phyloP scores from a whole-genome alignment of 1,140 invertebrate genomes.

The Aculops lycopersici region DNA sequence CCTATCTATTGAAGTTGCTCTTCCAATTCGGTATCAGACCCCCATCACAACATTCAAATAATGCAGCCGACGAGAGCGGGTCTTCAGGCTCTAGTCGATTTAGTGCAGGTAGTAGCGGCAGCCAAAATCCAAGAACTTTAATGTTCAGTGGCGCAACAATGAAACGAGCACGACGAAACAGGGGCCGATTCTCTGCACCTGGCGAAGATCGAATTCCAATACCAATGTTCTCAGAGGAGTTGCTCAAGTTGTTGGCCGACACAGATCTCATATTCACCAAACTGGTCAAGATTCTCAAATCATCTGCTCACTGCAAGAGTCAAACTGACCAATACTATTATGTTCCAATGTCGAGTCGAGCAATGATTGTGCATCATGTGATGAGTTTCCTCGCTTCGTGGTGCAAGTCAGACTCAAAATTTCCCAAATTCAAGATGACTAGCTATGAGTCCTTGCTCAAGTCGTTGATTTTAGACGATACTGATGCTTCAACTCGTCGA shows the following conservation, averaged over 20 bases:
- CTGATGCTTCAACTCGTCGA: constrained; percentile 44
- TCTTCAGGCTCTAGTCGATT: not conserved
- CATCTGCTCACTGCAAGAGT: constrained; percentile 35
- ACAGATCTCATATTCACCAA: constrained; percentile 42
- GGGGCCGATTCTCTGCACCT: not conserved
- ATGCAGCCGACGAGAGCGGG: not conserved
- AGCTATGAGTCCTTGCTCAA: constrained; percentile 35
- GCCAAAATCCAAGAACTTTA: not conserved
- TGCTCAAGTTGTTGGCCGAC: constrained; percentile 24
- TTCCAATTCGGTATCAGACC: constrained; percentile 33
- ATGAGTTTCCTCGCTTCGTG: constrained; percentile 47
- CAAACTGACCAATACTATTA: constrained; percentile 41
- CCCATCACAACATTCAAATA: not conserved
- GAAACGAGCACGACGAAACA: not conserved
- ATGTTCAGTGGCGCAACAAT: too few species aligned
- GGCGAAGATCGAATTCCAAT: not conserved
- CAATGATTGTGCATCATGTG: constrained; percentile 42
- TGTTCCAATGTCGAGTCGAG: constrained; percentile 51
- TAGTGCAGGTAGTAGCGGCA: not conserved
- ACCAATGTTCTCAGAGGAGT: not conserved
- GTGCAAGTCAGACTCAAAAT: constrained; percentile 34
- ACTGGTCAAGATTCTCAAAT: constrained; percentile 48
- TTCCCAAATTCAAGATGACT: constrained; percentile 28
- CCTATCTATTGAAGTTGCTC: constrained; percentile 43
- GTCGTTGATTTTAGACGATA: constrained; percentile 41